Evolutionary conservation across 2,888 invertebrate genomes (phyloP).

Genomic region (Leptopilina drosophilae): DNA sequence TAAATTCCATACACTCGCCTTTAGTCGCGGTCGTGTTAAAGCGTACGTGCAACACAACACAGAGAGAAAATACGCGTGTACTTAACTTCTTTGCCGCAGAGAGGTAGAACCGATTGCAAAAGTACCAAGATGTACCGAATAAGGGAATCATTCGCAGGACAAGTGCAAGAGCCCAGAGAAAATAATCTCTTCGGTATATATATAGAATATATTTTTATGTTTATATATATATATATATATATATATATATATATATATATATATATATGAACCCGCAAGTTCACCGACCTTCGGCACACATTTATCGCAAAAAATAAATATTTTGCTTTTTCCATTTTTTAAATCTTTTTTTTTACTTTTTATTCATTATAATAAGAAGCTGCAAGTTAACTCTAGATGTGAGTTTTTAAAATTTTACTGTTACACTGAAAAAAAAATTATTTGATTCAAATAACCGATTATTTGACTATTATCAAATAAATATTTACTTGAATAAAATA

Average conservation of each 20-base stretch:
- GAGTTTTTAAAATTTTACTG: too few relatives aligned
- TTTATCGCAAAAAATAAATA: background rate
- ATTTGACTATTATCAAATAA: too few relatives aligned
- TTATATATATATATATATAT: too few relatives aligned
- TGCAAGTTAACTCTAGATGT: too few relatives aligned
- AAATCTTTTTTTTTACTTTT: too few relatives aligned
- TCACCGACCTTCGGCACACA: conserved; percentile 62
- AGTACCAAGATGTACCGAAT: conserved; percentile 66
- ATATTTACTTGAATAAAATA: too few relatives aligned
- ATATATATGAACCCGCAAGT: conserved; percentile 47
- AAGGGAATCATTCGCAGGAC: conserved; percentile 72
- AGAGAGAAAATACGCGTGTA: conserved; percentile 28
- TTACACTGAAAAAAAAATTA: too few relatives aligned
- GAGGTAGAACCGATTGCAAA: conserved; percentile 49
- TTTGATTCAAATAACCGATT: too few relatives aligned
- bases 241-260: too few relatives aligned
- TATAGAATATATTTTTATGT: too few relatives aligned
- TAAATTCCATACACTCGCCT: conserved; percentile 54
- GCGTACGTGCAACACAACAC: conserved; percentile 51
- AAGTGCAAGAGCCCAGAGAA: conserved; percentile 68
- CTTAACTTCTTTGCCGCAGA: conserved; percentile 46
- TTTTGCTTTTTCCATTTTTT: background rate
- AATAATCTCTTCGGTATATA: conserved; percentile 61
- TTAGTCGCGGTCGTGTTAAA: conserved; percentile 42
- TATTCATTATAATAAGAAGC: too few relatives aligned